Conservation (phyloP, 1,140 invertebrate species). For the Penaeus vannamei region DNA sequence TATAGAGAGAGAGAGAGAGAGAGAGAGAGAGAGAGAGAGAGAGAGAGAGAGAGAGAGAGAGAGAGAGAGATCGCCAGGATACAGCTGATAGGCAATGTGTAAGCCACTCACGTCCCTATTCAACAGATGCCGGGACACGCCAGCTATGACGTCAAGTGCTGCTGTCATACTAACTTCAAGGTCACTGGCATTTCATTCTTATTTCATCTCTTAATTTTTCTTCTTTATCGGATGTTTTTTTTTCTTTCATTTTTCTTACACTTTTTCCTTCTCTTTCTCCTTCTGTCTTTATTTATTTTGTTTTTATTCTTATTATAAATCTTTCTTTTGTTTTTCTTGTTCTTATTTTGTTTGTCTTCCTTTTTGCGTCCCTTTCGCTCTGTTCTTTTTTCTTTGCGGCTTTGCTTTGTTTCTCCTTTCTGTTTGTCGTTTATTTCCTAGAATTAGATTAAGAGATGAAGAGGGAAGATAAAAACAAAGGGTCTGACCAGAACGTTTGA, state of each 20-base stretch:
- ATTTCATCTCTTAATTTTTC: neutral
- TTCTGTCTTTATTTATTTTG: neutral
- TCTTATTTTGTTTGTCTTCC: neutral
- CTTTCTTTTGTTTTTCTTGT: too few relatives aligned
- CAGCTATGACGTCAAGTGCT: too few relatives aligned
- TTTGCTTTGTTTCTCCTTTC: too few relatives aligned
- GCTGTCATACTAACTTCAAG: neutral
- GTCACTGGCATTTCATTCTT: neutral
- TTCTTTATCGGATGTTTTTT: neutral
- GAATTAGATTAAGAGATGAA: too few relatives aligned
- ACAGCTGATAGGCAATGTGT: neutral
- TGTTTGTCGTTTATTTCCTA: too few relatives aligned
- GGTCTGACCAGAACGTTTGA: neutral
- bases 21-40: constrained; percentile 30
- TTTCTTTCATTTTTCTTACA: neutral
- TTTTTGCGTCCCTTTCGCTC: neutral
- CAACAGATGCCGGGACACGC: too few relatives aligned
- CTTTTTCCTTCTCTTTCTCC: neutral
- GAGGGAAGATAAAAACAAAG: too few relatives aligned
- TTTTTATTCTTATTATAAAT: neutral
- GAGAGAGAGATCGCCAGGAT: constrained; percentile 12
- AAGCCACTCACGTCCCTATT: too few relatives aligned
- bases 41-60: constrained; percentile 31
- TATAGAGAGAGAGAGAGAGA: too few relatives aligned
- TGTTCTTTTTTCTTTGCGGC: too few relatives aligned